Conservation (phyloP, 2,113 vertebrate genomes). For the Beaufortia kweichowensis region DNA sequence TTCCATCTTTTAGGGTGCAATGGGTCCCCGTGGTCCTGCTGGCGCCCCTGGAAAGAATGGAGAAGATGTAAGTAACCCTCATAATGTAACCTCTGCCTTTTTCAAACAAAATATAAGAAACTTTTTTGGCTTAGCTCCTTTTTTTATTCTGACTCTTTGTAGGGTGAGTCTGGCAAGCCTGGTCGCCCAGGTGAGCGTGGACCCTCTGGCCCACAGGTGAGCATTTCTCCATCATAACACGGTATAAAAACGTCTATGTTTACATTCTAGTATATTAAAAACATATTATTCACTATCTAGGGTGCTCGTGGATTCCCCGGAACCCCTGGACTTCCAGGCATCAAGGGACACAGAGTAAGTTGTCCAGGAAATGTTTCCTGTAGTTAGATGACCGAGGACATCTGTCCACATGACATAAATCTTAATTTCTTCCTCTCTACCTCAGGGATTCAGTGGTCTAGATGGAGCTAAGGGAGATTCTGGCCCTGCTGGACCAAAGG, state of each 20-base stretch:
- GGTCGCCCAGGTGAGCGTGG: conserved; percentile 91
- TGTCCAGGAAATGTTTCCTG: neutral
- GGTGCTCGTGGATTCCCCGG: conserved; percentile 96
- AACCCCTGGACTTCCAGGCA: conserved; percentile 95
- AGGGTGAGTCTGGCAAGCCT: conserved; percentile 98
- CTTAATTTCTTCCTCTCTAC: conserved; percentile 7
- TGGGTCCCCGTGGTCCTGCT: conserved; percentile 92
- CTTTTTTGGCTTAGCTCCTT: neutral
- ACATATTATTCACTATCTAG: conserved; percentile 62
- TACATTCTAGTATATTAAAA: neutral
- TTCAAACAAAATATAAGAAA: too few species aligned
- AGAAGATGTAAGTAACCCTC: conserved; percentile 88
- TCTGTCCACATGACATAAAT: neutral
- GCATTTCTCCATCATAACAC: conserved; percentile 15
- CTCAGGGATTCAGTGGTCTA: conserved; percentile 94
- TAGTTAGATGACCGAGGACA: neutral
- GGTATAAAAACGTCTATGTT: neutral
- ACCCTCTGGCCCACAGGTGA: conserved; percentile 91
- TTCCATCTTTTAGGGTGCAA: conserved; percentile 81
- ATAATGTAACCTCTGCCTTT: neutral
- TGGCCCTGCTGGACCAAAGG: conserved; percentile 96
- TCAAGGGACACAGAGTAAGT: conserved; percentile 99
- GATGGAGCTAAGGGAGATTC: conserved; percentile 95
- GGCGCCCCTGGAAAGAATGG: conserved; percentile 97
- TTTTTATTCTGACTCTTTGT: neutral